phyloP scores from a whole-genome alignment of 2,888 invertebrate species.

The Aethes cnicana region DNA sequence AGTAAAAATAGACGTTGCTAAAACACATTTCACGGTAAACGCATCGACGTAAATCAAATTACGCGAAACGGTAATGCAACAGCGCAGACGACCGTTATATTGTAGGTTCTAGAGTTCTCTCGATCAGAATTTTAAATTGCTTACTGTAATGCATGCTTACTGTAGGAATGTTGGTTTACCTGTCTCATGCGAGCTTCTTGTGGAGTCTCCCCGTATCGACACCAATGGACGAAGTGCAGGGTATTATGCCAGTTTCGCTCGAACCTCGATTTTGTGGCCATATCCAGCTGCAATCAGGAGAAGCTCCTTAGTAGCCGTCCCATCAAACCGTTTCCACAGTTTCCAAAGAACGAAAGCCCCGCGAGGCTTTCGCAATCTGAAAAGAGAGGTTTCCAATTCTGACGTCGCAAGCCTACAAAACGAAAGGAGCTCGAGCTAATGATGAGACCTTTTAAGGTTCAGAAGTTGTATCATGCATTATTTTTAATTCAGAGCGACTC shows the following conservation, averaged over 20 bases:
- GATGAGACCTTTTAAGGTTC: slow-evolving; percentile 53
- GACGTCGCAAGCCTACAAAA: slow-evolving; percentile 66
- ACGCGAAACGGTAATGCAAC: slow-evolving; percentile 12
- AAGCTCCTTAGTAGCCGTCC: slow-evolving; percentile 78
- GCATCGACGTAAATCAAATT: slow-evolving; percentile 10
- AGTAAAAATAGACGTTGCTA: slow-evolving; percentile 30
- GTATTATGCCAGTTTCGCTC: slow-evolving; percentile 86
- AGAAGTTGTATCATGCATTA: slow-evolving; percentile 51
- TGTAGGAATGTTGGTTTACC: slow-evolving; percentile 72
- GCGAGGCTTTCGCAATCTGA: slow-evolving; percentile 77
- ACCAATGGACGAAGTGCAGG: slow-evolving; percentile 87
- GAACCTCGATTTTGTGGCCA: slow-evolving; percentile 82
- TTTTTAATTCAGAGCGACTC: slow-evolving; percentile 27
- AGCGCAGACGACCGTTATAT: slow-evolving; percentile 29
- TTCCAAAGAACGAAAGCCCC: slow-evolving; percentile 73
- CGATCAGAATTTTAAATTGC: slow-evolving; percentile 27
- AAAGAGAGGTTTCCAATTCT: slow-evolving; percentile 81
- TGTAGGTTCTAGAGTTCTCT: slow-evolving; percentile 46
- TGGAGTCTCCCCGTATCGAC: slow-evolving; percentile 86
- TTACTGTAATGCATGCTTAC: slow-evolving; percentile 33
- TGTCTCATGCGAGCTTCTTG: slow-evolving; percentile 86
- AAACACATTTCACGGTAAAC: slow-evolving; percentile 4
- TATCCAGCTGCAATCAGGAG: slow-evolving; percentile 82
- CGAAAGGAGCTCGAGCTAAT: slow-evolving; percentile 53
- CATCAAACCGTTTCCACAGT: slow-evolving; percentile 55